Evolutionary conservation across 2,113 vertebrate species (phyloP).

Genomic region (Glaucidium brasilianum): DNA sequence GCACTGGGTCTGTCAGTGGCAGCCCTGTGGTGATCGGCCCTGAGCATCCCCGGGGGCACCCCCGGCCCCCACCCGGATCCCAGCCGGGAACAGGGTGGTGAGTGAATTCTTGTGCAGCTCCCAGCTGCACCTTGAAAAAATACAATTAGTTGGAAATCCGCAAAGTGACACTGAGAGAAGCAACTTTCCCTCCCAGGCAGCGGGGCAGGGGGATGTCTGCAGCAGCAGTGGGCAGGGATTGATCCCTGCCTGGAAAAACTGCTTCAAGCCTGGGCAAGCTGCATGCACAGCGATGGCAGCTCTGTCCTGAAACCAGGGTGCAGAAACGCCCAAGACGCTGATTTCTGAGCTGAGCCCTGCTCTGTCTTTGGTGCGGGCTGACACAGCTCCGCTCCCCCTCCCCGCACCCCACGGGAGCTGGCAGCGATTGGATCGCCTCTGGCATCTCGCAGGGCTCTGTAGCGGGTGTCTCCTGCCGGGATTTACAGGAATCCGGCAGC

Average conservation of each 20-base stretch:
- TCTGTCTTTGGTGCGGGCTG: not conserved
- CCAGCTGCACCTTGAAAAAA: accelerated
- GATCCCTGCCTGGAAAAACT: not conserved
- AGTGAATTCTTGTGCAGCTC: not conserved
- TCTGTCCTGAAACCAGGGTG: not conserved
- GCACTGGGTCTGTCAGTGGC: accelerated
- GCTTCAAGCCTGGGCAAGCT: not conserved
- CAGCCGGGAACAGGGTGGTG: not conserved
- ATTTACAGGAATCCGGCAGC: not conserved
- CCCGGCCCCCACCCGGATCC: accelerated
- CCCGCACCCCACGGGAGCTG: not conserved
- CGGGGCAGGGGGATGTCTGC: not conserved
- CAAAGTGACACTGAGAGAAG: not conserved
- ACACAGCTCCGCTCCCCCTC: not conserved
- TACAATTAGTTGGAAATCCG: not conserved
- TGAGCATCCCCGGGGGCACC: not conserved
- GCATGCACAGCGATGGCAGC: not conserved
- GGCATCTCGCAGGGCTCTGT: not conserved
- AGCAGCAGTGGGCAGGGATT: not conserved
- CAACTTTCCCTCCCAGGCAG: not conserved
- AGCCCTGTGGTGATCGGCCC: accelerated
- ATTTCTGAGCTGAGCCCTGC: not conserved
- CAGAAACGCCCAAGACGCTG: accelerated
- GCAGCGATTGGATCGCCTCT: accelerated
- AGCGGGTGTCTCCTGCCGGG: not conserved